Evolutionary conservation across 2,113 vertebrate genomes (phyloP).

Genomic region (Aptenodytes forsteri): DNA sequence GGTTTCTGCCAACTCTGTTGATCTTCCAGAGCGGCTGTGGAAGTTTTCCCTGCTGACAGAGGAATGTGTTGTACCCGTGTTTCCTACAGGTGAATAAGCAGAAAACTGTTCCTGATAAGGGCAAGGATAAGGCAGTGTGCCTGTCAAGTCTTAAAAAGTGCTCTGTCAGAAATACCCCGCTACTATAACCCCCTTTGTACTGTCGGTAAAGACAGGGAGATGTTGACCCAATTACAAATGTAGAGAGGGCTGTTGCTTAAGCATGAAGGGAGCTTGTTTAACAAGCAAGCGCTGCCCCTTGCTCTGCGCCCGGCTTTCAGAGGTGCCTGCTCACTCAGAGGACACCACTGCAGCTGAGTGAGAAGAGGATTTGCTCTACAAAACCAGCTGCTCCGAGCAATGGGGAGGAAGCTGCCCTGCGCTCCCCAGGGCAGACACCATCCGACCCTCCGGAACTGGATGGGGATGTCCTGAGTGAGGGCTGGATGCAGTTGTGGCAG

Average conservation of each 20-base stretch:
- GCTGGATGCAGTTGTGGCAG: not conserved
- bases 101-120: not conserved
- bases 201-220: not conserved
- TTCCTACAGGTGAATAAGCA: conserved; percentile 44
- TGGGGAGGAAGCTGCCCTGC: not conserved
- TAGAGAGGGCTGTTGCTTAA: not conserved
- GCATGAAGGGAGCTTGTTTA: not conserved
- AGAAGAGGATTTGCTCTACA: not conserved
- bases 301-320: not conserved
- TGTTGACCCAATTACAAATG: not conserved
- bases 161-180: not conserved
- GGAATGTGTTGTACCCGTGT: not conserved
- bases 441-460: fast-evolving
- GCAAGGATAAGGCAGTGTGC: not conserved
- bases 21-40: not conserved
- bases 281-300: not conserved
- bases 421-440: not conserved
- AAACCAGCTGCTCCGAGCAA: fast-evolving
- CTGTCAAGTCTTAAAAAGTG: not conserved
- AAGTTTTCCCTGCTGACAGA: conserved; percentile 31
- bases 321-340: not conserved
- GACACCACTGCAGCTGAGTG: not conserved
- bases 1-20: conserved; percentile 25
- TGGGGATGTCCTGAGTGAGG: not conserved
- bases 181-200: not conserved